Base-by-base conservation (phyloP, 2,888 invertebrate species). In the Drosophila aldrichi region DNA sequence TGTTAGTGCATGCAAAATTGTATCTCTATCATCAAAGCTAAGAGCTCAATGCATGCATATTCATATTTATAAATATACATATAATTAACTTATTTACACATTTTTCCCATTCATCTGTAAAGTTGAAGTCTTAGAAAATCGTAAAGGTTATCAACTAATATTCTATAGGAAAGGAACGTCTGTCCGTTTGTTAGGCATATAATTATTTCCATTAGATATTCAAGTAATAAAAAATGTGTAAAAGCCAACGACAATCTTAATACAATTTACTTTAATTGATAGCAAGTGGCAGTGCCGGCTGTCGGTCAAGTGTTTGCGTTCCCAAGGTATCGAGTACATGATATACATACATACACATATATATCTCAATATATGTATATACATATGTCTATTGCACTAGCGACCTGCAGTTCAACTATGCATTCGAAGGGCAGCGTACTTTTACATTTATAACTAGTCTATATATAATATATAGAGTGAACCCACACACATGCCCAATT, bases 241-340 rank as follows among this genome's bases (percentile, higher is more conserved):
- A 58, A 62, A 18, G 20, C 66, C 51, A 61, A 60, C 55, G 52
- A 54, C 60, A 66, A 67, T 78, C 43, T 67, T 79, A 74, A 67
- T 76, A 79, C 70, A 83, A 87, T 83, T 77, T 71, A 83, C 66
- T 81, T 83, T 87, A 77, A 89, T 89, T 83, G 88, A 75, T 74
- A 68, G 74, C 84, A 73, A 73, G 81, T 77, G 81, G 62, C 64
- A 51, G 74, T 57, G 51, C 65, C 56, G 55, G 46, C 55, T 66
- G 55, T 49, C 63, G 58, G 64, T 64, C 83, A 83, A 83, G 83
- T 83, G 83, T 75, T 74, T 65, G 52, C 41, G 60, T 87, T 83
- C 83, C 84, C 83, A 83, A 75, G 84, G 70, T 55, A 46, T 40
- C 36, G 22, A n/a, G 34, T 18, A 44, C 41, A 46, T 40, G 43